phyloP scores from a whole-genome alignment of 2,113 vertebrate species.

The Rhegmatorhina hoffmannsi region DNA sequence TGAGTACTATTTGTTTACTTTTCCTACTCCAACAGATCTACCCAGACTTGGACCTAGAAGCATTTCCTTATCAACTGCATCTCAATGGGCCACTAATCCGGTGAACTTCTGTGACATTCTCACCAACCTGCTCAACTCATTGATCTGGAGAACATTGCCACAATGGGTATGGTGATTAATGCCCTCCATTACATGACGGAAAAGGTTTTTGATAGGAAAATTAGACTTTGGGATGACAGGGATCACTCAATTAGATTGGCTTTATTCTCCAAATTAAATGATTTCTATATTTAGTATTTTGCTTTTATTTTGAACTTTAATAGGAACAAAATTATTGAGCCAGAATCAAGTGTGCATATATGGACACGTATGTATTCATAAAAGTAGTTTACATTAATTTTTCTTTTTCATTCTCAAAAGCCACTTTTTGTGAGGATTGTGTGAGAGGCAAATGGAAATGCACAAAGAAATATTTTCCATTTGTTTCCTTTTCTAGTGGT shows the following conservation, averaged over 20 bases:
- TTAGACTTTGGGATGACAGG: neutral
- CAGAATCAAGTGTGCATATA: neutral
- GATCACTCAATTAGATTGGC: accelerated
- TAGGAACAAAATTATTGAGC: neutral
- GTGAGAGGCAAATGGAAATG: neutral
- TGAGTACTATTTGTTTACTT: neutral
- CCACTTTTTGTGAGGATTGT: accelerated
- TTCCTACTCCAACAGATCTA: neutral
- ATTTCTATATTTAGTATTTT: neutral
- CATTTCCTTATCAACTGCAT: neutral
- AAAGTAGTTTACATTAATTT: neutral
- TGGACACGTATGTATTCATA: neutral
- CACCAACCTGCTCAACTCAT: neutral
- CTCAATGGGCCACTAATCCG: neutral
- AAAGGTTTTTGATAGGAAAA: neutral
- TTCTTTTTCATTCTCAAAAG: neutral
- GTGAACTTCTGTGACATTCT: neutral
- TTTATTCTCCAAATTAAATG: neutral
- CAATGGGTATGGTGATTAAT: neutral
- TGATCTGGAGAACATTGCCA: neutral
- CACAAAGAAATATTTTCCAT: neutral
- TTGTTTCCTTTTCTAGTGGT: neutral
- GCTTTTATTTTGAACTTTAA: neutral
- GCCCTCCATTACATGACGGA: neutral
- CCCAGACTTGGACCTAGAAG: neutral